phyloP scores from a whole-genome alignment of 2,888 invertebrate species.

The Pycnomerus fuliginosus region DNA sequence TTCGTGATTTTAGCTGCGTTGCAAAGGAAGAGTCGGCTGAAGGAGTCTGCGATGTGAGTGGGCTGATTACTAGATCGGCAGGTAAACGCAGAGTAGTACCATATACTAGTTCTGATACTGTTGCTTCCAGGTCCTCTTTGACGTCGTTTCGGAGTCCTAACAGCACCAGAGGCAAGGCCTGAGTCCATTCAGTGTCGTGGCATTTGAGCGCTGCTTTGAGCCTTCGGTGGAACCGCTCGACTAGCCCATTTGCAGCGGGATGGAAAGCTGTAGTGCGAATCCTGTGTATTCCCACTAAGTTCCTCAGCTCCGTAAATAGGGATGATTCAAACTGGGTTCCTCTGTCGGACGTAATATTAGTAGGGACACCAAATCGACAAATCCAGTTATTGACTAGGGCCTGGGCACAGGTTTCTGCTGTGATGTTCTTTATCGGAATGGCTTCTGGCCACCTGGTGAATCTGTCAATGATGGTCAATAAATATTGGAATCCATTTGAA shows the following conservation, averaged over 20 bases:
- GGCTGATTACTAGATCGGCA: conserved; percentile 14
- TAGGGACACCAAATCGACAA: no score
- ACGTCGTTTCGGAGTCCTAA: conserved; percentile 36
- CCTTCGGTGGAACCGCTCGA: conserved; percentile 34
- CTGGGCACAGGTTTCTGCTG: conserved; percentile 44
- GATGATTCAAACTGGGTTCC: no score
- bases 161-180: no score
- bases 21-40: no score
- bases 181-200: conserved; percentile 34
- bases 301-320: no score
- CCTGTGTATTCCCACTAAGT: no score
- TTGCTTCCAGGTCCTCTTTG: conserved; percentile 38
- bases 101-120: conserved; percentile 40
- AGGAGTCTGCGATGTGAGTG: neutral
- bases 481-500: conserved; percentile 19
- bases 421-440: conserved; percentile 41
- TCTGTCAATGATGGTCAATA: conserved; percentile 34
- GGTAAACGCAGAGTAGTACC: conserved; percentile 37
- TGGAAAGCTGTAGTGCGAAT: neutral
- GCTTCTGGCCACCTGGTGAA: conserved; percentile 31
- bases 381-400: conserved; percentile 29
- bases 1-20: neutral
- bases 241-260: conserved; percentile 37
- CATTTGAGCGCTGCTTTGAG: conserved; percentile 35
- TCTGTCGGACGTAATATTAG: no score